Evolutionary conservation across 2,797 vertebrate genomes (phyloP).

Genomic region (Phaenicophaeus curvirostris): DNA sequence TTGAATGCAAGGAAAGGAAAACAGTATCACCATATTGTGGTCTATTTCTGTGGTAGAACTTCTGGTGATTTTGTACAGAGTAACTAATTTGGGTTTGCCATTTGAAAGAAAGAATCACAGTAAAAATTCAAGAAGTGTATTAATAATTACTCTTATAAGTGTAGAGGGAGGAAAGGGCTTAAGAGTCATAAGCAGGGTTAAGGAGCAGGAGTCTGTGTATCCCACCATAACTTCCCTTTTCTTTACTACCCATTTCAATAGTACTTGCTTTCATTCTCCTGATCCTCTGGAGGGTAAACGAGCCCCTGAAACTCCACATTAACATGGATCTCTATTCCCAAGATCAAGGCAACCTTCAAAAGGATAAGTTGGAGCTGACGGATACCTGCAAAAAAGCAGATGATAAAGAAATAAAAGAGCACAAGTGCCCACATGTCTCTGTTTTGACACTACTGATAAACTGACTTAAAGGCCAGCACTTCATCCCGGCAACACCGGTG

Average conservation of each 20-base stretch:
- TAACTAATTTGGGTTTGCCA: not conserved
- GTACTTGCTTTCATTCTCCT: conserved; percentile 92
- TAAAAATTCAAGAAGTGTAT: not conserved
- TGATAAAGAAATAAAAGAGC: not conserved
- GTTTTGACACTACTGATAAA: not conserved
- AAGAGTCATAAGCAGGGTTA: not conserved
- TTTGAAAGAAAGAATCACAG: not conserved
- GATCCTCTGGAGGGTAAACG: conserved; percentile 92
- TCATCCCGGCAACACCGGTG: not conserved
- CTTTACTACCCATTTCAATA: not conserved
- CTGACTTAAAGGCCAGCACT: not conserved
- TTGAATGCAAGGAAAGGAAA: not conserved
- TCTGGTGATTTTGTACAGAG: not conserved
- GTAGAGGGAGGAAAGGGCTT: not conserved
- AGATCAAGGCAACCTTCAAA: conserved; percentile 94
- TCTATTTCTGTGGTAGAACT: not conserved
- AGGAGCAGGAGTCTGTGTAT: not conserved
- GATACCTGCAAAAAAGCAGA: conserved; percentile 85
- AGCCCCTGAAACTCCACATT: conserved; percentile 95
- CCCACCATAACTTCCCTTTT: not conserved
- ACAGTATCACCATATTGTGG: not conserved
- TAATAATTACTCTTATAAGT: not conserved
- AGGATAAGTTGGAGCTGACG: conserved; percentile 97
- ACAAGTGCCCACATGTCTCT: not conserved
- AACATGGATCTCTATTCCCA: conserved; percentile 97